A percentile compares a stretch with the other conserved stretches of the same genome.
Conservation (phyloP, 53 echinoderm and acorn worm species). For the Apostichopus leukothele region DNA sequence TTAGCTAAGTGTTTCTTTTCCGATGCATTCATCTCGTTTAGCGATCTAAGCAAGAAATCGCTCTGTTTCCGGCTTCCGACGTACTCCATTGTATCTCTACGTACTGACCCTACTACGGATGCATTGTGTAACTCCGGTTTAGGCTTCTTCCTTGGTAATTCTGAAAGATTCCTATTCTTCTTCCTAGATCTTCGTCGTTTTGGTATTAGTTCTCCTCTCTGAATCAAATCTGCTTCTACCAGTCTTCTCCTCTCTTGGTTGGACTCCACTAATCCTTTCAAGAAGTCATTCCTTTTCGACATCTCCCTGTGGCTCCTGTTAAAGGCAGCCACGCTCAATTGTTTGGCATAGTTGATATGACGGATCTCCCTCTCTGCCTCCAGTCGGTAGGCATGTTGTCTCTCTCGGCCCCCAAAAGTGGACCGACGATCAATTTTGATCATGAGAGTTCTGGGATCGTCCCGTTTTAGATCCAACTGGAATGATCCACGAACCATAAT, state of each 20-base stretch:
- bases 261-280: constrained; percentile 71
- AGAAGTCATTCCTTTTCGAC: constrained; percentile 65
- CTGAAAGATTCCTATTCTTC: not conserved
- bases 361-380: constrained; percentile 78
- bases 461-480: constrained; percentile 81
- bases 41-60: constrained; percentile 62
- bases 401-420: constrained; percentile 81
- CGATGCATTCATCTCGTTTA: constrained; percentile 45
- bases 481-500: constrained; percentile 58
- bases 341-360: constrained; percentile 77
- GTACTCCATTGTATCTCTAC: constrained; percentile 45
- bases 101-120: constrained; percentile 62
- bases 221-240: constrained; percentile 37
- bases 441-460: constrained; percentile 86
- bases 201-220: constrained; percentile 46
- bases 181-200: constrained; percentile 28
- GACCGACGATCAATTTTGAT: constrained; percentile 83
- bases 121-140: constrained; percentile 56
- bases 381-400: constrained; percentile 69
- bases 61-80: constrained; percentile 54
- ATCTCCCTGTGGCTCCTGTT: constrained; percentile 70
- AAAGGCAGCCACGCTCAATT: constrained; percentile 70
- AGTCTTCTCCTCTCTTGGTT: constrained; percentile 56
- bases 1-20: not conserved
- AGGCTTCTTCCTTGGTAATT: constrained; percentile 42